Conservation (phyloP, 1,140 invertebrate species). For the Macrocentrus cingulum region DNA sequence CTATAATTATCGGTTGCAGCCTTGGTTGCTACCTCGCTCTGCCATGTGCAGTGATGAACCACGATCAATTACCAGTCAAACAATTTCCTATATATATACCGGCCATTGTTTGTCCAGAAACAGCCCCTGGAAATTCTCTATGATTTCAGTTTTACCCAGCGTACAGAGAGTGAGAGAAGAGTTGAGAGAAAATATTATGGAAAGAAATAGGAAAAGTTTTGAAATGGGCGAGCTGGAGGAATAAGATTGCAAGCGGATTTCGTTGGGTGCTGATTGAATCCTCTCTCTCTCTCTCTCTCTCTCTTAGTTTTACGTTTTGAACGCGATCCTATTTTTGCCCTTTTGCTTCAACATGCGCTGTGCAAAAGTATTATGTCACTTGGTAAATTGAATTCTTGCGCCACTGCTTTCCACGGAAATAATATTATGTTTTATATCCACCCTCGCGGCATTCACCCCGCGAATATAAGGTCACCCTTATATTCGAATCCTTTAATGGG, state of each 20-base stretch:
- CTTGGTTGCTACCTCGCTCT: too few relatives aligned
- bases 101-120: too few relatives aligned
- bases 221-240: slow-evolving; percentile 13
- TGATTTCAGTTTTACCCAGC: not conserved
- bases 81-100: too few relatives aligned
- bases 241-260: slow-evolving; percentile 19
- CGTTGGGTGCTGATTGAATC: slow-evolving; percentile 38
- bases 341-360: slow-evolving; percentile 5
- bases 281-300: too few relatives aligned
- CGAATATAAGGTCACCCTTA: slow-evolving; percentile 31
- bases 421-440: slow-evolving; percentile 54
- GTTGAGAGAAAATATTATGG: not conserved
- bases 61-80: too few relatives aligned
- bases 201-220: slow-evolving; percentile 21
- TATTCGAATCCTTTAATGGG: slow-evolving; percentile 53
- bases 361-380: slow-evolving; percentile 42
- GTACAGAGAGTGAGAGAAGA: not conserved
- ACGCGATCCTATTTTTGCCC: slow-evolving; percentile 14
- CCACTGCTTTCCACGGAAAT: slow-evolving; percentile 46
- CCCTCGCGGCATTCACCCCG: slow-evolving; percentile 33
- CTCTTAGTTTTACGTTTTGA: slow-evolving; percentile 32
- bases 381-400: slow-evolving; percentile 52
- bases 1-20: too few relatives aligned
- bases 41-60: too few relatives aligned
- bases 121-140: too few relatives aligned